These are phyloP conservation scores for Ptychochromis oligacanthus DNA, from an alignment of 2,113 vertebrate species.

Conservation along the genomic window DNA sequence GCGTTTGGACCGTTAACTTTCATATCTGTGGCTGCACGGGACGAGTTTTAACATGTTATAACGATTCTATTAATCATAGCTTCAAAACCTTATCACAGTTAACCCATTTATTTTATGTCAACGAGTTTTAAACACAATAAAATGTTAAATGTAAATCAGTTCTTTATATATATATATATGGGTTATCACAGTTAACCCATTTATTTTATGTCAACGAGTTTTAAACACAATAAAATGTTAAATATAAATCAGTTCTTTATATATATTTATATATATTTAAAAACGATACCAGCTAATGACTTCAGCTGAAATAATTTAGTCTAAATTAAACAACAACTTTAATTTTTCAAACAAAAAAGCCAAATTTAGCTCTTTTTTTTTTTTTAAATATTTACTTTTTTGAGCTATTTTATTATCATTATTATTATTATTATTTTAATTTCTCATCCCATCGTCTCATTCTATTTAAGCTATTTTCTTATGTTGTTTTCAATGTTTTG, in stretches of 20 bases:
- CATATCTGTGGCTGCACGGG: background rate
- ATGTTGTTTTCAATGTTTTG: no score
- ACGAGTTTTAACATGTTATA: background rate
- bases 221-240: background rate
- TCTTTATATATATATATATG: no score
- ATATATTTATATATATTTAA: no score
- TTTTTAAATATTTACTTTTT: background rate
- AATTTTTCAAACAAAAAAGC: background rate
- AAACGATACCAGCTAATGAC: background rate
- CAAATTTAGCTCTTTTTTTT: no score
- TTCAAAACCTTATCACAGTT: background rate
- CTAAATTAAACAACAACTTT: background rate
- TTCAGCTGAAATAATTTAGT: background rate
- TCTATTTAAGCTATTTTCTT: background rate
- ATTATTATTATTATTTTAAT: no score
- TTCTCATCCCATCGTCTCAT: no score
- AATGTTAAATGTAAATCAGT: background rate
- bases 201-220: background rate
- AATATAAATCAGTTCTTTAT: background rate
- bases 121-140: no score
- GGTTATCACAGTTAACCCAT: background rate
- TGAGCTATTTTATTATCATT: background rate
- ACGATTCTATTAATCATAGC: background rate
- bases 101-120: background rate
- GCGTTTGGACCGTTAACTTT: slow-evolving; percentile 16